Percentiles rank a stretch among this genome's conserved stretches.
Evolutionary conservation across 1,140 invertebrate species (phyloP).

Genomic region (Yoshiicerus persimilis): DNA sequence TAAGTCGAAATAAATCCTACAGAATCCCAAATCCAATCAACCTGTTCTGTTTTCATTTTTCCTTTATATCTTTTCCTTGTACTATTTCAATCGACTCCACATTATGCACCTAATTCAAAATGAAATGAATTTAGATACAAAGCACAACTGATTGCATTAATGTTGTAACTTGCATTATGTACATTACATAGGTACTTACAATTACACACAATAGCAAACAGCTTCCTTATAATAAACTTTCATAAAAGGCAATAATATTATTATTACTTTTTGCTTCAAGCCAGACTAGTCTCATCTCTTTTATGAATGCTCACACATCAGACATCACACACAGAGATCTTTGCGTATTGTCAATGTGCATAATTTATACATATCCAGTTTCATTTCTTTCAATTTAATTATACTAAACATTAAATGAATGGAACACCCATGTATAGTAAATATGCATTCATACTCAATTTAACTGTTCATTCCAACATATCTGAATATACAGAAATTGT

Average conservation of each 20-base stretch:
- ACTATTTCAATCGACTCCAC: neutral
- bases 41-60: neutral
- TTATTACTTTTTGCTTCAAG: neutral
- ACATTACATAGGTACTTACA: neutral
- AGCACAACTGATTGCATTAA: neutral
- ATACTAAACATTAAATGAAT: neutral
- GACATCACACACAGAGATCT: neutral
- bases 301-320: neutral
- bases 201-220: neutral
- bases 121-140: neutral
- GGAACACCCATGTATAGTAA: neutral
- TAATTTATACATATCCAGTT: neutral
- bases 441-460: neutral
- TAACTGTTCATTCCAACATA: neutral
- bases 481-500: neutral
- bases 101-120: neutral
- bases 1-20: neutral
- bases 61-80: neutral
- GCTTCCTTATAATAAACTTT: constrained; percentile 1
- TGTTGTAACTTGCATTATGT: neutral
- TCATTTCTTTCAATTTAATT: neutral
- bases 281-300: neutral
- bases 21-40: neutral
- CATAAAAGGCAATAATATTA: constrained; percentile 9
- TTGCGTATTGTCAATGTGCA: neutral